phyloP scores from a whole-genome alignment of 2,797 vertebrate species.

The Gorsachius magnificus region DNA sequence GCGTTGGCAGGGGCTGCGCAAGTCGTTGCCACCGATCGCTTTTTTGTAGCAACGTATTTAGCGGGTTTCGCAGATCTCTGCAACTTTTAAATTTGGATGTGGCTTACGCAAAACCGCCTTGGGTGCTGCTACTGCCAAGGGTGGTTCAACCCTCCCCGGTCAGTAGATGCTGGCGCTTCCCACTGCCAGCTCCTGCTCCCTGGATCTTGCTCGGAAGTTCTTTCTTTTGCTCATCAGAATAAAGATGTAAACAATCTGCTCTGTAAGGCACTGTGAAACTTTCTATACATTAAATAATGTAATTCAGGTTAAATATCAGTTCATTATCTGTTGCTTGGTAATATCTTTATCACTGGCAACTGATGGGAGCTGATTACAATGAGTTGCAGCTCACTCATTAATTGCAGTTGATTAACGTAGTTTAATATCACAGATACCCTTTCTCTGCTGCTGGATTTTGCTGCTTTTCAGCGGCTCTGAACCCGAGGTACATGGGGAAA shows the following conservation, averaged over 20 bases:
- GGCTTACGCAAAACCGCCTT: rapidly evolving
- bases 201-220: not conserved
- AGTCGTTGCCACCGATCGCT: rapidly evolving
- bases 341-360: not conserved
- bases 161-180: rapidly evolving
- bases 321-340: not conserved
- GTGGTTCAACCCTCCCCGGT: rapidly evolving
- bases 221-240: not conserved
- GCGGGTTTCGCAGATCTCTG: not conserved
- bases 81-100: rapidly evolving
- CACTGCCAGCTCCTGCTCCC: not conserved
- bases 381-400: not conserved
- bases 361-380: conserved; percentile 22
- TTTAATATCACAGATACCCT: not conserved
- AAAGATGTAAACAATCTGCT: not conserved
- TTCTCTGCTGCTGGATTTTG: not conserved
- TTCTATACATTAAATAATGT: not conserved
- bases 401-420: conserved; percentile 18
- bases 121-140: not conserved
- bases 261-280: not conserved
- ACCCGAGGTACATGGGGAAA: not conserved
- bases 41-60: not conserved
- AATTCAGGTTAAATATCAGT: conserved; percentile 3
- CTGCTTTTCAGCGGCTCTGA: not conserved
- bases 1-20: not conserved